phyloP scores from a whole-genome alignment of 2,113 vertebrate genomes.

The Tamias sibiricus region DNA sequence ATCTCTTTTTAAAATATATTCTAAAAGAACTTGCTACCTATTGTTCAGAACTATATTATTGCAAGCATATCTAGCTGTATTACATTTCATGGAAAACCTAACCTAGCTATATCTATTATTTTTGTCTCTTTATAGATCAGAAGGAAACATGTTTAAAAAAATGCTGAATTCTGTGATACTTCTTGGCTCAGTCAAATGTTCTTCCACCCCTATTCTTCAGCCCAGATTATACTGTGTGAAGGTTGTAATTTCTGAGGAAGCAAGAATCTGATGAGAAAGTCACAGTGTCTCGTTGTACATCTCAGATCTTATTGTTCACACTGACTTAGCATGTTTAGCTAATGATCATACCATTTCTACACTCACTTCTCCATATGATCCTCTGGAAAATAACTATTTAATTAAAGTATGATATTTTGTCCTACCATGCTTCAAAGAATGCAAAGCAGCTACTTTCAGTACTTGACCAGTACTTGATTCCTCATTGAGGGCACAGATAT shows the following conservation, averaged over 20 bases:
- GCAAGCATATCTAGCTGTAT: too few relatives aligned
- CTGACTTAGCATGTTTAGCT: not conserved
- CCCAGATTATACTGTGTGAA: accelerated
- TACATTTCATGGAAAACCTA: not conserved
- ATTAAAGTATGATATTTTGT: not conserved
- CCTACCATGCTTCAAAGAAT: not conserved
- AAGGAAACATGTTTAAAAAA: not conserved
- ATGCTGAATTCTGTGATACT: not conserved
- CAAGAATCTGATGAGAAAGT: not conserved
- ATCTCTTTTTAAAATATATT: not conserved
- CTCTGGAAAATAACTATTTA: not conserved
- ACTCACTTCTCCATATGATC: accelerated
- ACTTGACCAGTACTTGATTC: not conserved
- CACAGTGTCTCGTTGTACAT: accelerated
- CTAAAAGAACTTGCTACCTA: not conserved
- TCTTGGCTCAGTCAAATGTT: not conserved
- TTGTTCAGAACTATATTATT: not conserved
- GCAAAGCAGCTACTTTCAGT: too few relatives aligned
- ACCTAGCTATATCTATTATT: too few relatives aligned
- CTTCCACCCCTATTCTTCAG: too few relatives aligned
- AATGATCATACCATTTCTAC: accelerated
- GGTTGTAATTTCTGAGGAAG: not conserved
- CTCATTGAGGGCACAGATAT: accelerated
- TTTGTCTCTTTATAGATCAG: not conserved
- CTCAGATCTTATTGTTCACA: accelerated